phyloP scores from a whole-genome alignment of 35 echinoderm and acorn worm genomes.

The Apostichopus parvimensis region DNA sequence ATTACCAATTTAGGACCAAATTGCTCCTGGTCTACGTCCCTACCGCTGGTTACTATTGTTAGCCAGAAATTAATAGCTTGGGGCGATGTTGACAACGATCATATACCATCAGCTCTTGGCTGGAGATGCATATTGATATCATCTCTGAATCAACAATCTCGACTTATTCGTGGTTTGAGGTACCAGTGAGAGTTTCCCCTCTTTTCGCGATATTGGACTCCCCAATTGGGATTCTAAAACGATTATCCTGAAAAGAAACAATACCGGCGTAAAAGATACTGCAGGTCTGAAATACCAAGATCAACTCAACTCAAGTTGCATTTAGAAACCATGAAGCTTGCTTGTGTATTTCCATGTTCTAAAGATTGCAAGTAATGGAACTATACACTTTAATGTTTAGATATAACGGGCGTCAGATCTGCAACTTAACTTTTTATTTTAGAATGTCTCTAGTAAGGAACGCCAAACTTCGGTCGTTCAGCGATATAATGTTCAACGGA shows the following conservation, averaged over 20 bases:
- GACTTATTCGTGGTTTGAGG: neutral
- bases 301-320: too few species aligned
- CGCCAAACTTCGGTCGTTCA: too few species aligned
- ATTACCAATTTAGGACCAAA: conserved; percentile 28
- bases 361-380: too few species aligned
- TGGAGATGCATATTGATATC: conserved; percentile 9
- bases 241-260: conserved; percentile 28
- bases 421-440: too few species aligned
- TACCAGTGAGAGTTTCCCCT: neutral
- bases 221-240: conserved; percentile 4
- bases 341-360: too few species aligned
- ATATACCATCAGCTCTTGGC: neutral
- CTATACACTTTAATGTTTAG: too few species aligned
- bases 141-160: conserved; percentile 28
- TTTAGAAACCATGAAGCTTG: too few species aligned
- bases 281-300: too few species aligned
- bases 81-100: neutral
- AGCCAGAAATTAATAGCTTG: neutral
- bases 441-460: too few species aligned
- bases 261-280: neutral
- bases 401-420: too few species aligned
- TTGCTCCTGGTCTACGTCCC: conserved; percentile 38
- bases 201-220: neutral
- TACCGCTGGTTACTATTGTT: neutral
- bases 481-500: too few species aligned